These are phyloP conservation scores for Trinorchestia longiramus DNA, from an alignment of 1,140 invertebrate species.

Conservation along the genomic window DNA sequence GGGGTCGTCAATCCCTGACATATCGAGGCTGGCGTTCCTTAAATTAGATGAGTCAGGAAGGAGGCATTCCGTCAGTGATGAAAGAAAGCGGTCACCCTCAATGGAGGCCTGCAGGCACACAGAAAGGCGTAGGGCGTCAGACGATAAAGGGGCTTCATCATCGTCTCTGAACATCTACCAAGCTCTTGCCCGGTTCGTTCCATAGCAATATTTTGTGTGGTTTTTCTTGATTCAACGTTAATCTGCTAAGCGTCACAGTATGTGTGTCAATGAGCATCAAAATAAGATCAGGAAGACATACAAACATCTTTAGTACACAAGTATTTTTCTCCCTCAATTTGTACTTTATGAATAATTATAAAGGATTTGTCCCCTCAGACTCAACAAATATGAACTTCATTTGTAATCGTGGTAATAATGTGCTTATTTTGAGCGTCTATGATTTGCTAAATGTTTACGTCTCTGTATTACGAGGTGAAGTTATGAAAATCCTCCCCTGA, in stretches of 20 bases:
- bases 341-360: neutral
- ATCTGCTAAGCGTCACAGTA: neutral
- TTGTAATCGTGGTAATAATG: neutral
- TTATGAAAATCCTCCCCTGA: neutral
- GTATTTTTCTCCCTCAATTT: neutral
- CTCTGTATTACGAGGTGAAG: neutral
- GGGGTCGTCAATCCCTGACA: neutral
- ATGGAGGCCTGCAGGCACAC: neutral
- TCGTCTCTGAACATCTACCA: slow-evolving; percentile 1
- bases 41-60: neutral
- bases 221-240: neutral
- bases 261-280: neutral
- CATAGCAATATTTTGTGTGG: neutral
- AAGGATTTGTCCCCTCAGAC: neutral
- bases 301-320: neutral
- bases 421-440: neutral
- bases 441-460: neutral
- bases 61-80: neutral
- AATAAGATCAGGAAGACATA: neutral
- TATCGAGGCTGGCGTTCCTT: neutral
- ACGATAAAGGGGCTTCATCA: neutral
- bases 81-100: neutral
- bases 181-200: neutral
- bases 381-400: neutral
- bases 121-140: neutral